Base-by-base conservation (phyloP, 2,113 vertebrate genomes). In the Electrona antarctica region DNA sequence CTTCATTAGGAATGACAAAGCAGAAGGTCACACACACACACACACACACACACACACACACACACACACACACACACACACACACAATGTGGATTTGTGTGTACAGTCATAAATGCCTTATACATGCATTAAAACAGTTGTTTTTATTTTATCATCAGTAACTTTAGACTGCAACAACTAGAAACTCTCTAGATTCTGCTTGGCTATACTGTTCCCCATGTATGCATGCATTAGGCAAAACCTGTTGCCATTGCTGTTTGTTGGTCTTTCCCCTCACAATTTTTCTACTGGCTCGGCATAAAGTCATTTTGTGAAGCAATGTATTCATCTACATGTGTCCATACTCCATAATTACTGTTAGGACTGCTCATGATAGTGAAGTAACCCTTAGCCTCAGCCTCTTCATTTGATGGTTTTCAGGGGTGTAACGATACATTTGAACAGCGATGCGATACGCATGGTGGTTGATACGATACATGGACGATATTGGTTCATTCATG, bases 321-420 rank as follows among this genome's bases (percentile, higher is more conserved):
- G 80, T 73, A 77, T 73, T 85, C 71, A 84, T 88, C 73, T 86
- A 13, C 61, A 79, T 81, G 76, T 85, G 77, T 58, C 75, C 81
- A 79, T 73, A 71, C 71, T 85, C 79, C 73, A 55, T 79, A 60
- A 46, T 78, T 69, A 77, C 60, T 81, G 68, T 82, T 80, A 78
- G 67, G 66, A 77, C 47, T 80, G 64, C 46, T 72, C 67, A 65
- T 78, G 80, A 52, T 64, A 61, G 68, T 59, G 8, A 73, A 79
- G 81, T 77, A 70, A 79, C 55, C 57, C 60, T 76, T 69, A 62
- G 69, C 51, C 63, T 50, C 45, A 46, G 6, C 8, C 55, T 33
- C 6, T 10, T 9, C 2, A 51, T 6, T 63, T 50, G 21, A 60
- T 49, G 56, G 1, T n/a, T 51, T 2, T 49, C 28, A 21, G 21